phyloP scores from a whole-genome alignment of 2,888 invertebrate genomes.

The Euphydryas editha region DNA sequence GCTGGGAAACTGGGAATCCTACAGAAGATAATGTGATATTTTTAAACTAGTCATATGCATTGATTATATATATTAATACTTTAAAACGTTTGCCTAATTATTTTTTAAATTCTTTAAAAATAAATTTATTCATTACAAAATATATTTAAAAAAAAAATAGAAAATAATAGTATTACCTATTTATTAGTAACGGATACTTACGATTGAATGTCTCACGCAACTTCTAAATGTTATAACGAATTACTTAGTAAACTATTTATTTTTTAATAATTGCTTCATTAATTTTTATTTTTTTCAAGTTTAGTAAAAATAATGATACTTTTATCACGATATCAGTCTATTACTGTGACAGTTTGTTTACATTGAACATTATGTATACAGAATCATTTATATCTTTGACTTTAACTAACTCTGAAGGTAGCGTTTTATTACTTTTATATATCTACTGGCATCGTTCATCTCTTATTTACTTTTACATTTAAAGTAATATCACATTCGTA shows the following conservation, averaged over 20 bases:
- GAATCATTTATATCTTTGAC: slow-evolving; percentile 28
- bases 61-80: too few relatives aligned
- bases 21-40: not conserved
- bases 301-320: not conserved
- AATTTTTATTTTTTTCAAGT: not conserved
- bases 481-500: not conserved
- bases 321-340: slow-evolving; percentile 25
- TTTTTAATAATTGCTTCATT: not conserved
- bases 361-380: slow-evolving; percentile 31
- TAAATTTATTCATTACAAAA: too few relatives aligned
- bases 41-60: too few relatives aligned
- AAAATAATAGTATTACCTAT: not conserved
- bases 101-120: too few relatives aligned
- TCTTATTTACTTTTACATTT: slow-evolving; percentile 5
- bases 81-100: too few relatives aligned
- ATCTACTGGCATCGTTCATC: not conserved
- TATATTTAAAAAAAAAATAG: too few relatives aligned
- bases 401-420: slow-evolving; percentile 29
- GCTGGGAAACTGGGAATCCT: slow-evolving; percentile 36
- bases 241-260: not conserved
- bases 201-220: slow-evolving; percentile 2
- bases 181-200: not conserved
- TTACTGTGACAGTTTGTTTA: slow-evolving; percentile 33
- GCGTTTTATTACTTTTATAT: slow-evolving; percentile 21
- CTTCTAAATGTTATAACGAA: not conserved